Evolutionary conservation across 2,113 vertebrate species (phyloP).

Genomic region (Poeciliopsis occidentalis): DNA sequence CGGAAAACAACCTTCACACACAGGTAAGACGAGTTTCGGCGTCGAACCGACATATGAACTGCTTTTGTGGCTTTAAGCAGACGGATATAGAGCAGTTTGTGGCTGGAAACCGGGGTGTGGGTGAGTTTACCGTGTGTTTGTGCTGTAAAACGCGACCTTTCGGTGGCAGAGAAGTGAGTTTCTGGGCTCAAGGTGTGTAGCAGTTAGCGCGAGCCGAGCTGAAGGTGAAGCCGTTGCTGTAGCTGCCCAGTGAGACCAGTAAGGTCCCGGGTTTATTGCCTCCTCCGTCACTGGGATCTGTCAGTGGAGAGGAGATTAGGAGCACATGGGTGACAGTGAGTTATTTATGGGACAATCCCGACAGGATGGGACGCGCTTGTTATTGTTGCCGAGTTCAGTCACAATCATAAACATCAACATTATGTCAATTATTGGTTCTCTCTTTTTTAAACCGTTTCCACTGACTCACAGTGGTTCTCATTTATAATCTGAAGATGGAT

Average conservation of each 20-base stretch:
- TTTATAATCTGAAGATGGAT: not conserved
- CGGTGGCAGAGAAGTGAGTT: constrained; percentile 30
- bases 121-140: not conserved
- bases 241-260: not conserved
- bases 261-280: constrained; percentile 43
- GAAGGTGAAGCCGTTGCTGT: constrained; percentile 51
- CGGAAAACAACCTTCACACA: constrained; percentile 68
- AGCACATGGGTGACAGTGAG: constrained; percentile 53
- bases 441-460: too few species aligned
- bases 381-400: not conserved
- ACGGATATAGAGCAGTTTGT: rapidly evolving
- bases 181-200: constrained; percentile 49
- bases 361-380: not conserved
- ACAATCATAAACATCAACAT: too few species aligned
- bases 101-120: rapidly evolving
- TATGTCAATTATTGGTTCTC: too few species aligned
- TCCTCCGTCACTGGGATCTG: constrained; percentile 40
- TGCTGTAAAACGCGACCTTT: not conserved
- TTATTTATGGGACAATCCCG: constrained; percentile 76
- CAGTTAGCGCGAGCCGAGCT: constrained; percentile 18
- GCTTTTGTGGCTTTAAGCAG: not conserved
- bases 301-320: constrained; percentile 51
- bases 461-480: too few species aligned
- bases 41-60: constrained; percentile 4
- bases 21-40: constrained; percentile 82